Base-by-base conservation (phyloP, 2,797 vertebrate species). In the Poecilia velifera region DNA sequence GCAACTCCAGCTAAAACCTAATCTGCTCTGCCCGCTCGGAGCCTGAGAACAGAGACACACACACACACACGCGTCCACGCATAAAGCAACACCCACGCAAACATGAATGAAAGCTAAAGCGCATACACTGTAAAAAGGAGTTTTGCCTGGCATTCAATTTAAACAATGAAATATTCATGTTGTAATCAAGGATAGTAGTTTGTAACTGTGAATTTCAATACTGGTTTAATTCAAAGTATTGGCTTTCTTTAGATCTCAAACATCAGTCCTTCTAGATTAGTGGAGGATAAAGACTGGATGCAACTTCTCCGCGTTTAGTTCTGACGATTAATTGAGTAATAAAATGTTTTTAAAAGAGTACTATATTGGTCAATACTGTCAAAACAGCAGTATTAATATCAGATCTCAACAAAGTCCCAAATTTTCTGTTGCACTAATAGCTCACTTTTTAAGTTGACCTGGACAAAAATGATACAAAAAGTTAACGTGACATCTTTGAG, bases 1-100 rank as follows among this genome's bases (percentile, higher is more conserved):
- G 82, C 80, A 70, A 87, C 82, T 70, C 70, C 76, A 73, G 89
- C 80, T 70, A 46, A 86, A 90, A 87, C 84, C 86, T 84, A 92
- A 92, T 90, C 89, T 81, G 83, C 82, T 86, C 66, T 64, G 2
- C 82, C 83, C 78, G 7, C 82, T 76, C 76, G 12, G 80, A 84
- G 86, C 81, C 64, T 76, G 73, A 74, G 77, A 41, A 72, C 59
- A 78, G 46, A 89, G 79, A 74, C 82, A 79, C 77, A 76, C 82
- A 34, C 16, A 39, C 55, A 53, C 73, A 22, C 22, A 1, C 5
- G 0, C 6, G 20, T 39, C 34, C 36, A 22, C 70, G 36, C 51
- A 57, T 18, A 73, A 16, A n/a, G 6, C 31, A 6, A 25, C 39
- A 76, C 74, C 76, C 77, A 31, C 49, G 39, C 47, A 82, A 55